Evolutionary conservation across 2,797 vertebrate species (phyloP), one percentile per base, ranked within the genome.

Genomic region (Sebastes paucispinis): DNA sequence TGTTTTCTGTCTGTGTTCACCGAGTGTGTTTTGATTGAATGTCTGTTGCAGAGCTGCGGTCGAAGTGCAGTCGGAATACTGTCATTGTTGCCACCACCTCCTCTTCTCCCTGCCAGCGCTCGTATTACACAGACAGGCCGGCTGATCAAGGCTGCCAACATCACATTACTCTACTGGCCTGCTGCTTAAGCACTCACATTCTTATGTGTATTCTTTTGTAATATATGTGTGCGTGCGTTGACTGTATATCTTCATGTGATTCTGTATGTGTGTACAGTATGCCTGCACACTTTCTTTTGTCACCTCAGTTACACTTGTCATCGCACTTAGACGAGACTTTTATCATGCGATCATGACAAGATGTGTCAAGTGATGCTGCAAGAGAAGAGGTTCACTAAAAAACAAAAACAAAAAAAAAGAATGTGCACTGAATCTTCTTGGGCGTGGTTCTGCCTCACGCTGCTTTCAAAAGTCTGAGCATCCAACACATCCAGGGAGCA

Each of bases 11-110:
- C 77, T 85, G 76, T 79, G 77, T 78, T 88, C 60, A 79, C 85
- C 24, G 71, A 79, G 69, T 86, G 81, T 80, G 83, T 82, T 90
- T 89, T 91, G 90, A 93, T 87, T 90, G 90, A 92, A 84, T 81
- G 84, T 87, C 81, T 88, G 75, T 87, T 87, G 85, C 69, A 3
- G 77, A 87, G 87, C 74, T 85, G 75, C 22, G 79, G 89, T 89
- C 78, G 73, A 87, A 91, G 87, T 87, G 88, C 76, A 85, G 87
- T 88, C 5, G 65, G 91, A 88, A 91, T 77, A 73, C 85, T 92
- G 89, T 92, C 89, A 92, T 82, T 84, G 81, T 90, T 87, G 69
- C 82, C 75, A 82, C 79, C 68, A 77, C 75, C 58, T 81, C 69
- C 50, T 70, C 76, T 67, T 84, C 79, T 81, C 76, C 52, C 75